Evolutionary conservation across 2,797 vertebrate genomes (phyloP), one percentile per base, ranked within the genome.

Genomic region (Sebastolobus altivelis): DNA sequence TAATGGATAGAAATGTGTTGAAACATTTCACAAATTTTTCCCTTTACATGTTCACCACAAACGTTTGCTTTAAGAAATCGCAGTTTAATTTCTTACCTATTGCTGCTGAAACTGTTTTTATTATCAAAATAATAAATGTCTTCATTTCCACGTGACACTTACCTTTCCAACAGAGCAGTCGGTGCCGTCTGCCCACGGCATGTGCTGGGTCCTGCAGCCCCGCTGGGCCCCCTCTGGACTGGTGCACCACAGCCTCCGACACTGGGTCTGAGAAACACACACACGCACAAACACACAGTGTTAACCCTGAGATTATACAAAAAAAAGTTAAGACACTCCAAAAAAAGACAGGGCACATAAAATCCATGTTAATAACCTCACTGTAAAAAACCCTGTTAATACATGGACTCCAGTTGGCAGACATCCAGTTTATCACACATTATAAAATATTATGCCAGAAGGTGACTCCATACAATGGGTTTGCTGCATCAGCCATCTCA

Each of bases 111-210:
- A n/a, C 29, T 37, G 22, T 70, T 33, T 55, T n/a, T 8, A 13
- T 61, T 6, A n/a, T 13, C 10, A 62, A 38, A 61, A 25, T 13
- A 63, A 61, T 16, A 31, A 29, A 46, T 76, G 83, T 67, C 22
- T 85, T 60, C 6, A 77, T 71, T 75, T 72, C 3, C 20, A 52
- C 7, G 18, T 35, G 1, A 46, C 56, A 60, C 95, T 95, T 94
- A 97, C 99, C 97, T 97, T 99, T 94, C 98, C 98, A 11, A 95
- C 94, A 68, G 96, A 96, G 83, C 99, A 99, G 83, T 99, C 98
- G 0, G 99, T 99, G 61, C 99, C 99, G 0, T 99, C 99, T 1
- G 99, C 98, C 98, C 98, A 99, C 3, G 99, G 99, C 3, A 99
- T 99, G 94, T 99, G 99, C 8, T 99, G 99, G 6, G 99, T 99